Evolutionary conservation across 1,140 invertebrate genomes (phyloP).

Genomic region (Drosophila parabipectinata): DNA sequence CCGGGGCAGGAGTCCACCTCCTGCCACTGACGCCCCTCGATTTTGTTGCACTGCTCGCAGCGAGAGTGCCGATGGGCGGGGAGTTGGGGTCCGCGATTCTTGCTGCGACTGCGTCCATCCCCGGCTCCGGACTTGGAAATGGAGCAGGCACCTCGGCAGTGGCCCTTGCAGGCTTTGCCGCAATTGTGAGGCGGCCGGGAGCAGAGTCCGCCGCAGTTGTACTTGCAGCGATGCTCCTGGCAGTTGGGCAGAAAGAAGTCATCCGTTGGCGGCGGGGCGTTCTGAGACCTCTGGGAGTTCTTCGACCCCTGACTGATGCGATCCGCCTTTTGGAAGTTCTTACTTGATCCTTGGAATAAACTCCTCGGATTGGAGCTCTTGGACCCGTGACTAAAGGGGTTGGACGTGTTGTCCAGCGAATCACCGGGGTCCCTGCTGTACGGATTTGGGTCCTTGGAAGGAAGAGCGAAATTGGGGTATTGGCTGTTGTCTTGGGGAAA

Average conservation of each 20-base stretch:
- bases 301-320: too few relatives aligned
- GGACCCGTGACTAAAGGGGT: neutral
- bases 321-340: neutral
- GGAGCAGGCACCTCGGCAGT: constrained; percentile 16
- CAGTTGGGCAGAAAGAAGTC: constrained; percentile 35
- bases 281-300: neutral
- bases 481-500: neutral
- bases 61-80: neutral
- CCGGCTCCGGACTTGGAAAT: constrained; percentile 11
- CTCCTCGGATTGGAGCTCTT: neutral
- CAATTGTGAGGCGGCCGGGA: constrained; percentile 6
- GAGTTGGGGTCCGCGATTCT: neutral
- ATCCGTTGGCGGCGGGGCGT: too few relatives aligned
- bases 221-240: constrained; percentile 18
- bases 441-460: neutral
- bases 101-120: constrained; percentile 1
- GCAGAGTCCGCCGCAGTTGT: neutral
- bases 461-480: neutral
- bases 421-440: neutral
- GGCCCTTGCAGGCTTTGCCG: neutral
- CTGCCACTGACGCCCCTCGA: neutral
- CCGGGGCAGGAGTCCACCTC: neutral
- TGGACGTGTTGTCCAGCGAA: too few relatives aligned
- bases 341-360: neutral
- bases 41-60: constrained; percentile 9